These are phyloP conservation scores for Drosophila azteca DNA, from an alignment of 1,140 invertebrate genomes.

Conservation along the genomic window DNA sequence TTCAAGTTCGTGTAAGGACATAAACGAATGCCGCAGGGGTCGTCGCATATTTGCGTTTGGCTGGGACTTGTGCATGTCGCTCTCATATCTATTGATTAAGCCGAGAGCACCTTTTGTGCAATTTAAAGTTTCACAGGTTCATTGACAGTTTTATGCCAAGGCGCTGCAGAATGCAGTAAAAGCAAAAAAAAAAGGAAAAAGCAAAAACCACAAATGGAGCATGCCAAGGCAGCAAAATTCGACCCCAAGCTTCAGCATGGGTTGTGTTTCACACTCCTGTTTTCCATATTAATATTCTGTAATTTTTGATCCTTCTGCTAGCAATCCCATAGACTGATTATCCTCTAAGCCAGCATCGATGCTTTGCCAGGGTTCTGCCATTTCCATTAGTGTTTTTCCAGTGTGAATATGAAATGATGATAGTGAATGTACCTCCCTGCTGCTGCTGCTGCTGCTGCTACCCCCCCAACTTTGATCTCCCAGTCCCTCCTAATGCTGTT, in stretches of 20 bases:
- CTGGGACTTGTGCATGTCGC: slow-evolving; percentile 1
- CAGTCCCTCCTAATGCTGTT: not conserved
- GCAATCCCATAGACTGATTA: not conserved
- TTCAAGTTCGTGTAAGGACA: slow-evolving; percentile 45
- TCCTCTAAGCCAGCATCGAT: too few species aligned
- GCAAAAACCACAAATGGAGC: not conserved
- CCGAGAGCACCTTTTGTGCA: slow-evolving; percentile 37
- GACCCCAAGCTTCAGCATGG: not conserved
- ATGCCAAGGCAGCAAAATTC: not conserved
- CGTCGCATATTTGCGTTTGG: slow-evolving; percentile 55
- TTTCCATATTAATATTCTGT: not conserved
- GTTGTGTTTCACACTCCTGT: not conserved
- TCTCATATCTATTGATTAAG: slow-evolving; percentile 55
- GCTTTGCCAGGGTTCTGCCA: not conserved
- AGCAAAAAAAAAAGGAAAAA: not conserved
- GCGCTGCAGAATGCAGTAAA: not conserved
- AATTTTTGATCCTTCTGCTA: not conserved
- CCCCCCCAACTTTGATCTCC: too few species aligned
- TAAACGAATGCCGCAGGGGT: slow-evolving; percentile 32
- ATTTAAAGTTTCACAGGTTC: slow-evolving; percentile 28
- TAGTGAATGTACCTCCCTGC: too few species aligned
- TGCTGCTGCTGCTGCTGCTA: too few species aligned
- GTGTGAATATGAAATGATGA: not conserved
- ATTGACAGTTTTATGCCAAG: slow-evolving; percentile 15
- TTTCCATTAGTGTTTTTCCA: not conserved